A percentile compares a stretch with the other conserved stretches of the same genome.
Conservation (phyloP, 2,888 invertebrate genomes). For the Platycnemis pennipes region DNA sequence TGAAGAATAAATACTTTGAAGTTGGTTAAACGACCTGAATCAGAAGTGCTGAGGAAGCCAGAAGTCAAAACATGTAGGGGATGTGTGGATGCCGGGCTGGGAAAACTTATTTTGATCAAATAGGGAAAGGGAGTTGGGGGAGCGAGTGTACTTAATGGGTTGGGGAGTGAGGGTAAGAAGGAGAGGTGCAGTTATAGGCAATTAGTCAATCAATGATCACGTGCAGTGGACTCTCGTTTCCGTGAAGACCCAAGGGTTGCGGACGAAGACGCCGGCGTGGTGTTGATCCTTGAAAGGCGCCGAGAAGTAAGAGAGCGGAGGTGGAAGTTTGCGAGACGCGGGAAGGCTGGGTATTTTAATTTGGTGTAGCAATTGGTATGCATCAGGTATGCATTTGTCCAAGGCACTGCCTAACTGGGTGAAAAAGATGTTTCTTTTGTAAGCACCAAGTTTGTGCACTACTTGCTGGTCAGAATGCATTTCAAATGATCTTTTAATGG, state of each 20-base stretch:
- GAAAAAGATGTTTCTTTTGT: too few species aligned
- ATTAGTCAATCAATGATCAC: slow-evolving; percentile 35
- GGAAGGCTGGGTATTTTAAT: background rate
- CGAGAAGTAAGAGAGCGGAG: background rate
- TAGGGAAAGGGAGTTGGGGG: background rate
- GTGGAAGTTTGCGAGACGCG: background rate
- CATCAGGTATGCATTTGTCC: background rate
- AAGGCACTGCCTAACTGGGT: background rate
- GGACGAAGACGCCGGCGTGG: background rate
- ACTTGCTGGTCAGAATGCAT: too few species aligned
- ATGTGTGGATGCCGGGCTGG: background rate
- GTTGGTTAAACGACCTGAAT: too few species aligned
- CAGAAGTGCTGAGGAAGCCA: background rate
- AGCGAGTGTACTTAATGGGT: background rate
- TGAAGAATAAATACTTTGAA: too few species aligned
- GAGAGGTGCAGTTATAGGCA: background rate
- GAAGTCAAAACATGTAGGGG: too few species aligned
- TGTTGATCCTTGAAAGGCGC: background rate
- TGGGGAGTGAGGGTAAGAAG: background rate
- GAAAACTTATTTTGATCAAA: background rate
- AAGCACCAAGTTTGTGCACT: too few species aligned
- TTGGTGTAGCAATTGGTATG: background rate
- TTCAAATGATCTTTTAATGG: too few species aligned
- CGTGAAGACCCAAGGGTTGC: background rate
- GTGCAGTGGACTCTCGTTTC: background rate